Conservation (phyloP, 2,888 invertebrate genomes). For the Rotaria socialis region DNA sequence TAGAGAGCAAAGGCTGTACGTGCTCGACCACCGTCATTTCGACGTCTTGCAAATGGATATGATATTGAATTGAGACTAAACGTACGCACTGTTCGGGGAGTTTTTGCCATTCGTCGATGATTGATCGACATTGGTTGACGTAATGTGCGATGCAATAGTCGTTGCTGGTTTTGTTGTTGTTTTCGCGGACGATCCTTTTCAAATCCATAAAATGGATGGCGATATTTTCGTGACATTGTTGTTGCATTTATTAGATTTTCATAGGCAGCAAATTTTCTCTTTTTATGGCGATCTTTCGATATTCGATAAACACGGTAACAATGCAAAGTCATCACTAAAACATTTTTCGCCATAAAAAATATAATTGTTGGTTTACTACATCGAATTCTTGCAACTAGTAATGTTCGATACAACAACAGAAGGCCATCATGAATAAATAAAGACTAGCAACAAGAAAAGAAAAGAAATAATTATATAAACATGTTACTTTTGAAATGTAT, state of each 20-base stretch:
- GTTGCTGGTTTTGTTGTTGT: not conserved
- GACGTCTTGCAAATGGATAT: slow-evolving; percentile 2
- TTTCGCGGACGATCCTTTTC: not conserved
- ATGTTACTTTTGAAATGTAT: not conserved
- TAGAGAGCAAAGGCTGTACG: slow-evolving; percentile 16
- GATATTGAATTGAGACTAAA: not conserved
- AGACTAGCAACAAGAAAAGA: not conserved
- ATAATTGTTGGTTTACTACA: slow-evolving; percentile 15
- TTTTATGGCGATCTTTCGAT: not conserved
- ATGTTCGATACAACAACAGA: not conserved
- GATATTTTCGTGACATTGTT: not conserved
- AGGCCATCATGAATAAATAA: not conserved
- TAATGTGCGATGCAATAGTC: not conserved
- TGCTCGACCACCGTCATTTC: not conserved
- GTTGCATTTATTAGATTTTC: not conserved
- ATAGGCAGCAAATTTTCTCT: not conserved
- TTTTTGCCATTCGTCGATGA: not conserved
- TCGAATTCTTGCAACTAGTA: not conserved
- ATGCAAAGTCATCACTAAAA: not conserved
- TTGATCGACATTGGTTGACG: not conserved
- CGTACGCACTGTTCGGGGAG: not conserved
- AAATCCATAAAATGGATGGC: not conserved
- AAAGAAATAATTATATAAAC: not conserved
- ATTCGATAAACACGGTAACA: not conserved
- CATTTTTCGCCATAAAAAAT: not conserved